phyloP scores from a whole-genome alignment of 2,888 invertebrate species.

The Bombyx huttoni region DNA sequence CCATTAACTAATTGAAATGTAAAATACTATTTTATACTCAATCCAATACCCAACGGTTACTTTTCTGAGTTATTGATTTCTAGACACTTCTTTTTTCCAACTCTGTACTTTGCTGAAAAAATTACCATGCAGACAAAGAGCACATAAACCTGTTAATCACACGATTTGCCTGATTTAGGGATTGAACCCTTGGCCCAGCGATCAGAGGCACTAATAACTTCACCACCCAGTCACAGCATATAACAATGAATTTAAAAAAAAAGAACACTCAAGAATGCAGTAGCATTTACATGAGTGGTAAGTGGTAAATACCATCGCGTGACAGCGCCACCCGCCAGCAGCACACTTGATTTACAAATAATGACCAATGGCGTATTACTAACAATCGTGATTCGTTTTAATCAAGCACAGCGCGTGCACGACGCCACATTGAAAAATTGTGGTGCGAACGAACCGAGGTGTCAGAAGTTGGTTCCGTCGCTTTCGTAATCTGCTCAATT shows the following conservation, averaged over 20 bases:
- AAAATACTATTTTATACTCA: too few species aligned
- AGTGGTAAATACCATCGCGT: slow-evolving; percentile 24
- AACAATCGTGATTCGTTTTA: slow-evolving; percentile 50
- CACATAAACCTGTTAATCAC: too few species aligned
- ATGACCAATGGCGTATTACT: slow-evolving; percentile 43
- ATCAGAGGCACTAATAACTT: neutral
- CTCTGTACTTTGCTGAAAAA: too few species aligned
- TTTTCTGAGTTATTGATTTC: too few species aligned
- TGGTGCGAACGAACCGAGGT: slow-evolving; percentile 1
- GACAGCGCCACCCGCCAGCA: slow-evolving; percentile 26
- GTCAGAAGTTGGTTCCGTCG: neutral
- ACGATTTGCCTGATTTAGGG: too few species aligned
- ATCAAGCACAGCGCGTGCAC: slow-evolving; percentile 32
- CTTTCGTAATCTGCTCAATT: too few species aligned
- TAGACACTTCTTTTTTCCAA: too few species aligned
- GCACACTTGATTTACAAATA: slow-evolving; percentile 60
- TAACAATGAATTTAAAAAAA: neutral
- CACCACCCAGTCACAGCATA: neutral
- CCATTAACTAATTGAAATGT: too few species aligned
- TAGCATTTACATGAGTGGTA: neutral
- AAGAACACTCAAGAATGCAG: neutral
- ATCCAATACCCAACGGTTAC: too few species aligned
- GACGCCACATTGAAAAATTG: slow-evolving; percentile 17
- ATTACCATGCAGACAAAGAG: too few species aligned
- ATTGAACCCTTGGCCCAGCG: too few species aligned